Percentiles rank a stretch among this genome's conserved stretches.
These are phyloP conservation scores for Origma solitaria DNA, from an alignment of 2,113 vertebrate genomes.

Conservation along the genomic window DNA sequence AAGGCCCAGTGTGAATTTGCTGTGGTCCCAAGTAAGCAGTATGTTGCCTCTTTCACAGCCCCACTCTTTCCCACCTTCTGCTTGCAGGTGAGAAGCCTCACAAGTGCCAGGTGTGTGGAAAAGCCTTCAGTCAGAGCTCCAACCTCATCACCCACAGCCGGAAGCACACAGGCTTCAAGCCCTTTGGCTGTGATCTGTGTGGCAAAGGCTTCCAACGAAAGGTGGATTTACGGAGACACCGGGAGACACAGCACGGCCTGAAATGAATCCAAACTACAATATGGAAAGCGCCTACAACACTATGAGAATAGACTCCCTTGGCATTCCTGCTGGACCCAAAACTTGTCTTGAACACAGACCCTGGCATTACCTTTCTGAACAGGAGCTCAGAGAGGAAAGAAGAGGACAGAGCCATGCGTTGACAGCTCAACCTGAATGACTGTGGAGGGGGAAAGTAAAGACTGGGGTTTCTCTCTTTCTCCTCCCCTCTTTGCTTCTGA, in stretches of 20 bases:
- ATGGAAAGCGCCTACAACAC: conserved; percentile 47
- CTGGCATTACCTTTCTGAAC: background rate
- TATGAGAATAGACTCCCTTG: conserved; percentile 52
- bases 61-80: background rate
- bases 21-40: background rate
- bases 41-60: background rate
- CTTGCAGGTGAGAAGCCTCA: conserved; percentile 94
- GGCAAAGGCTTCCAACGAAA: conserved; percentile 97
- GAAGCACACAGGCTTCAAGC: conserved; percentile 98
- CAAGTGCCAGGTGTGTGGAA: conserved; percentile 99
- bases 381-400: background rate
- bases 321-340: background rate
- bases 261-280: conserved; percentile 73
- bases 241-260: conserved; percentile 93
- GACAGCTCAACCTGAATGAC: background rate
- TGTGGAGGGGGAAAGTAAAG: background rate
- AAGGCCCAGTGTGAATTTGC: background rate
- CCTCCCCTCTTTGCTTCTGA: background rate
- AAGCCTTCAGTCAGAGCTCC: conserved; percentile 98
- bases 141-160: conserved; percentile 98
- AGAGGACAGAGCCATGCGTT: background rate
- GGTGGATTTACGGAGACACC: conserved; percentile 94
- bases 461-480: background rate
- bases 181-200: conserved; percentile 94
- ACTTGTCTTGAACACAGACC: background rate